phyloP scores from a whole-genome alignment of 1,140 invertebrate genomes.

The Arctopsyche grandis region DNA sequence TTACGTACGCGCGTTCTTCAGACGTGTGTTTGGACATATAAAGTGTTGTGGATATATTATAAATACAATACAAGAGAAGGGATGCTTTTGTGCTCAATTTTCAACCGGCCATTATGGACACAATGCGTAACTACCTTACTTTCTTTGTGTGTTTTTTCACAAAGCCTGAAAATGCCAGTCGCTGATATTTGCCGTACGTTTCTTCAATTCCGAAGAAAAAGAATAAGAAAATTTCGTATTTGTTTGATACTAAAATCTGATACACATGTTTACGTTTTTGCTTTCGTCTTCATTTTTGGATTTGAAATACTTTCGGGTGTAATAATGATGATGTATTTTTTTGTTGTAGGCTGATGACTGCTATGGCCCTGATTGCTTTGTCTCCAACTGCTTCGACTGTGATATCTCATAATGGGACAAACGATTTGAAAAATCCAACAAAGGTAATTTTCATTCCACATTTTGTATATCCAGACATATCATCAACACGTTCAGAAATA shows the following conservation, averaged over 20 bases:
- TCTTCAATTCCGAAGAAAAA: too few relatives aligned
- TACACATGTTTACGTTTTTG: too few relatives aligned
- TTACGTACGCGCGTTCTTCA: too few relatives aligned
- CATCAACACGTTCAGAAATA: too few relatives aligned
- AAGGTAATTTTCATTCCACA: background rate
- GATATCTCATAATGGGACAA: background rate
- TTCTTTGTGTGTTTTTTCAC: constrained; percentile 15
- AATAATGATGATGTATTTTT: background rate
- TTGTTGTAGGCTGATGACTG: constrained; percentile 45
- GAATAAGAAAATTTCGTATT: too few relatives aligned
- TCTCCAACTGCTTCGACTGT: constrained; percentile 37
- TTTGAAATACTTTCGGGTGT: too few relatives aligned
- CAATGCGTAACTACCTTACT: background rate
- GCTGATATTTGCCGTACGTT: constrained; percentile 6
- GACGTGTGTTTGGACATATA: too few relatives aligned
- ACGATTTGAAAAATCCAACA: constrained; percentile 2
- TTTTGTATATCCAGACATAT: too few relatives aligned
- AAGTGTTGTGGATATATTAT: too few relatives aligned
- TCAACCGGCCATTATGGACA: constrained; percentile 17
- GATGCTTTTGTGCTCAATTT: constrained; percentile 26
- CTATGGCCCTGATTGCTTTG: constrained; percentile 35
- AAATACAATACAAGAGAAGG: background rate
- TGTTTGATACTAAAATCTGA: too few relatives aligned
- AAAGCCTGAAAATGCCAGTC: constrained; percentile 6
- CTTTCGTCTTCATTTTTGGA: too few relatives aligned